Conservation (phyloP, 2,113 vertebrate species). For the Dromaius novaehollandiae region DNA sequence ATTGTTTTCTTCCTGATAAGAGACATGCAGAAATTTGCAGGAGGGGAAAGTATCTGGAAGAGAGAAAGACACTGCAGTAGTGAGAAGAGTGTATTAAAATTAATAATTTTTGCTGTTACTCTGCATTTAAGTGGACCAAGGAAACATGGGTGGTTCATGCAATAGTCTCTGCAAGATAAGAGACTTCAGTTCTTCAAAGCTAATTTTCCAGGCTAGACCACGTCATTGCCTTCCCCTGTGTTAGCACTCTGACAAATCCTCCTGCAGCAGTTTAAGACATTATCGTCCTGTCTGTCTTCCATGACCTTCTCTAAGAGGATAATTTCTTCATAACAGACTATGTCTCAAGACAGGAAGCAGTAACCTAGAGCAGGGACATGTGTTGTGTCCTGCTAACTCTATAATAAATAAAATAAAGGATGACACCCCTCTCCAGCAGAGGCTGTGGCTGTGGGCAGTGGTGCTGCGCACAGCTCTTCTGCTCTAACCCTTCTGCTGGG, state of each 20-base stretch:
- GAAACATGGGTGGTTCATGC: background rate
- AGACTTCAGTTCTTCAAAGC: background rate
- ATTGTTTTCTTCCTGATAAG: background rate
- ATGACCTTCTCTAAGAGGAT: background rate
- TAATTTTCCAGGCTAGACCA: background rate
- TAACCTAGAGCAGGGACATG: background rate
- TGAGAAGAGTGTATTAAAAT: background rate
- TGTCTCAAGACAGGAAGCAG: background rate
- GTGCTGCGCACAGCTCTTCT: rapidly evolving
- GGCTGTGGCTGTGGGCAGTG: background rate
- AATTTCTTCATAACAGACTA: background rate
- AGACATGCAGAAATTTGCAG: background rate
- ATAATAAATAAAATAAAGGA: too few relatives aligned
- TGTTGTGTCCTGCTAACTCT: background rate
- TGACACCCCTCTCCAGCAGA: too few relatives aligned
- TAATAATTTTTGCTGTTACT: background rate
- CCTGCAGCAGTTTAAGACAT: background rate
- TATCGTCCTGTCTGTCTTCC: background rate
- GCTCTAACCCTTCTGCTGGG: rapidly evolving
- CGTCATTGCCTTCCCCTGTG: background rate
- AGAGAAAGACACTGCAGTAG: background rate
- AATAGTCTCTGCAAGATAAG: background rate
- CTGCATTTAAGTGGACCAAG: background rate
- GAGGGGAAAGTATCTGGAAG: background rate
- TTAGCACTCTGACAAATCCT: background rate